Evolutionary conservation across 2,888 invertebrate genomes (phyloP), one percentile per base, ranked within the genome.

Genomic region (Lampropteryx suffumata): DNA sequence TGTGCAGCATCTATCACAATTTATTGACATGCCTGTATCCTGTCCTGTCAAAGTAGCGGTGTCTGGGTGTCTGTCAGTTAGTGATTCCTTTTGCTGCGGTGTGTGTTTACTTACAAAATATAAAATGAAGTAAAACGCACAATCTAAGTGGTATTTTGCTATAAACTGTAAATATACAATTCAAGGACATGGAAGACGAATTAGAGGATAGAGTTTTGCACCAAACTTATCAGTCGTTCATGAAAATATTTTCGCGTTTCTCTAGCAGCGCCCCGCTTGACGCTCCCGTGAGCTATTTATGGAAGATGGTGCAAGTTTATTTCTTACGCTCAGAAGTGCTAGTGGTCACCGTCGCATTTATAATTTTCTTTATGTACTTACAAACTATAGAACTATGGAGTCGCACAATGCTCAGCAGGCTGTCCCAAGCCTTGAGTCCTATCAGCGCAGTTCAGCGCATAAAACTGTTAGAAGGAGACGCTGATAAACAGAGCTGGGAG

Each of bases 351-450:
- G 82, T 94, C 60, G 89, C 94, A 54, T 73, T 96, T 59, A 91
- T 96, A 71, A 80, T 96, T 68, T 91, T 96, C 75, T 87, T 95
- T 59, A 92, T 96, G 83, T 96, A 96, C 83, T 91, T 96, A 68
- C 96, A 96, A 93, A 94, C 94, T 41, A 94, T 95, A 59, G 95
- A 96, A 83, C 85, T 95, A 81, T 96, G 96, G 95, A 95, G 95
- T 81, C 93, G 95, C 65, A 92, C 93, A 24, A 86, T 95, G 59
- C 79, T 96, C 64, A 95, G 93, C 80, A 92, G 92, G 69, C 88
- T 95, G 65, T 94, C 94, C 59, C 93, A 93, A 64, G 93, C 94
- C 0, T 84, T 94, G 72, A 92, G 92, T 57, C 92, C 92, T 53
- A 84, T 92, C 50, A 91, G 90, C 50, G 93, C 93, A 67, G 93